Base-by-base conservation (phyloP, 2,888 invertebrate genomes). In the Dynastes grantii region DNA sequence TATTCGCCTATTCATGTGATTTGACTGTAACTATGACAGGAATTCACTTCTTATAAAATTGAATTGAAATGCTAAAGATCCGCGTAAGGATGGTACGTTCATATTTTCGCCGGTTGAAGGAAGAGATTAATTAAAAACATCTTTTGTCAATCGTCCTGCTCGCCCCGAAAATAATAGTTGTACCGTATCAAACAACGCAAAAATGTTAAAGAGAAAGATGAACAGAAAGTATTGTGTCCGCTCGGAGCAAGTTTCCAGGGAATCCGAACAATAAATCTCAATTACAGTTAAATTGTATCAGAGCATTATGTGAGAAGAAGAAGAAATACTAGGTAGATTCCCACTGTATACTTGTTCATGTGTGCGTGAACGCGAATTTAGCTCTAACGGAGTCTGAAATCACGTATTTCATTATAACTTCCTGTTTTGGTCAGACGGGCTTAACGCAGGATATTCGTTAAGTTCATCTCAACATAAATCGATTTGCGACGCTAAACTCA, bases 401-500 rank as follows among this genome's bases (percentile, higher is more conserved):
- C 77, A 77, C 77, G 77, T 77, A 77, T 77, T 77, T 77, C 70
- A 77, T 77, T 78, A 76, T 76, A 78, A 80, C 78, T 78, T 78
- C 70, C 71, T 76, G 75, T 68, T 78, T 77, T 77, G 77, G 79
- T 76, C 80, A 76, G 73, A 58, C 40, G 58, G 40, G 79, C 63
- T 76, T 51, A 64, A 67, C 78, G 71, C 71, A 76, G 79, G 79
- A 79, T 77, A 80, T 79, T 79, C 79, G 68, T 77, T 80, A 80
- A 80, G 76, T 80, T 68, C 77, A 73, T 73, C 37, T 76, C 70
- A 75, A 77, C 79, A 70, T 79, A 80, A 81, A 80, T 81, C 80
- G 80, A 81, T 81, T 80, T 82, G 78, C 81, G 81, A 80, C 81
- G 80, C 80, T 83, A 81, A 80, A 81, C 79, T 78, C 80, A 81